Evolutionary conservation across 2,888 invertebrate species (phyloP).

Genomic region (Isotomurus palustris): DNA sequence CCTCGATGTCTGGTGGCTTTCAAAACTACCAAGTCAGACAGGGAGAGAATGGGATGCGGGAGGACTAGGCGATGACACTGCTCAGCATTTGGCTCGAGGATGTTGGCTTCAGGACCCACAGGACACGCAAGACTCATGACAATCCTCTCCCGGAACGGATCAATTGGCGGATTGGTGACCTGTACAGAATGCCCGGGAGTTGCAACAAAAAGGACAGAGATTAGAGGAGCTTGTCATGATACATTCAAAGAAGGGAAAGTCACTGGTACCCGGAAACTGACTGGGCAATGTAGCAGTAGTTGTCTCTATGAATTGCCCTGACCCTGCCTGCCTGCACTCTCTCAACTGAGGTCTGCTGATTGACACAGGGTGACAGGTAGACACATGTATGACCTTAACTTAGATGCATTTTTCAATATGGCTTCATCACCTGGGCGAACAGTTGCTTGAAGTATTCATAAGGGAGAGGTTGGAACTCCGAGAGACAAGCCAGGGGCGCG

Average conservation of each 20-base stretch:
- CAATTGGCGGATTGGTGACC: slow-evolving; percentile 98
- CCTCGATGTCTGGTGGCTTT: slow-evolving; percentile 76
- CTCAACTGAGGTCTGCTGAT: slow-evolving; percentile 8
- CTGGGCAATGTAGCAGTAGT: slow-evolving; percentile 10
- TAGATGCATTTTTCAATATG: slow-evolving; percentile 10
- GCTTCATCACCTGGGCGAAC: slow-evolving; percentile 76
- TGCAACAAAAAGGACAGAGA: not conserved
- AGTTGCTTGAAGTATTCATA: slow-evolving; percentile 99
- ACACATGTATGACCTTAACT: slow-evolving; percentile 10
- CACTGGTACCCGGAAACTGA: slow-evolving; percentile 18
- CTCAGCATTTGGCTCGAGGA: slow-evolving; percentile 78
- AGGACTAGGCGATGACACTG: slow-evolving; percentile 89
- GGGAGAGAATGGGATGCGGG: slow-evolving; percentile 87
- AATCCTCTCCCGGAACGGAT: slow-evolving; percentile 97
- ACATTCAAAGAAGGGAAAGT: slow-evolving; percentile 1
- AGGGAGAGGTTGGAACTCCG: slow-evolving; percentile 86
- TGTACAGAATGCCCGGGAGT: slow-evolving; percentile 50
- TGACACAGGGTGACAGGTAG: slow-evolving; percentile 6
- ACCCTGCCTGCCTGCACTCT: slow-evolving; percentile 6
- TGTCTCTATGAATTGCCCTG: slow-evolving; percentile 23
- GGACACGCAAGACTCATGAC: slow-evolving; percentile 98
- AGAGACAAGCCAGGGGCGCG: slow-evolving; percentile 93
- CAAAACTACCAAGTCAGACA: slow-evolving; percentile 82
- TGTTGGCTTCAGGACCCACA: slow-evolving; percentile 92
- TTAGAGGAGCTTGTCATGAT: not conserved